Evolutionary conservation across 2,888 invertebrate genomes (phyloP).

Genomic region (Folsomia candida): DNA sequence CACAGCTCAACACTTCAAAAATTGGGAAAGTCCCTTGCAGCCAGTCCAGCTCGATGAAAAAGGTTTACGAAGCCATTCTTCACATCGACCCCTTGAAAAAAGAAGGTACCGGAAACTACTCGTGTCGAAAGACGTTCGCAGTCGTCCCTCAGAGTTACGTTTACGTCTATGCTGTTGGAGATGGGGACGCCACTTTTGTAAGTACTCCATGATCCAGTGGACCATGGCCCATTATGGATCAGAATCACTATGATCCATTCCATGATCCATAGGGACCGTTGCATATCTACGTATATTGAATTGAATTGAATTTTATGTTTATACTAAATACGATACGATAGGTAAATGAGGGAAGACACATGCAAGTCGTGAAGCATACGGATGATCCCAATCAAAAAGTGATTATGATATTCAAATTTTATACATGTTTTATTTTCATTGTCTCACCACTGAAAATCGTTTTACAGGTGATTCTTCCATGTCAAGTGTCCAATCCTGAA

Average conservation of each 20-base stretch:
- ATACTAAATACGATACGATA: too few relatives aligned
- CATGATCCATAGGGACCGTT: too few relatives aligned
- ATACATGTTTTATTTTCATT: too few relatives aligned
- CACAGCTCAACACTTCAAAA: conserved; percentile 39
- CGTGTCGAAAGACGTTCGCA: conserved; percentile 40
- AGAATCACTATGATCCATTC: too few relatives aligned
- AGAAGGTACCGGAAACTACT: conserved; percentile 41
- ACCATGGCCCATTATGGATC: too few relatives aligned
- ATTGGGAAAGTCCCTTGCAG: conserved; percentile 42
- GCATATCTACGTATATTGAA: too few relatives aligned
- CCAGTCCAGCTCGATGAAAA: conserved; percentile 32
- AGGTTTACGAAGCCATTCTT: conserved; percentile 40
- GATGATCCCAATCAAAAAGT: conserved; percentile 35
- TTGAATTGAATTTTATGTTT: too few relatives aligned
- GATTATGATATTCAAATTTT: too few relatives aligned
- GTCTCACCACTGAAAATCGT: too few relatives aligned
- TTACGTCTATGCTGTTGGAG: conserved; percentile 41
- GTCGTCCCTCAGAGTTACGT: conserved; percentile 30
- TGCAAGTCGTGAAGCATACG: conserved; percentile 38
- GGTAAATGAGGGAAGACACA: conserved; percentile 40
- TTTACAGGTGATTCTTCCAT: conserved; percentile 31
- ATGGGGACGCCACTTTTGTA: conserved; percentile 42
- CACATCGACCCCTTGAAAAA: conserved; percentile 38
- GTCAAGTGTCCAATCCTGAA: conserved; percentile 41
- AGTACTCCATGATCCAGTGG: too few relatives aligned